phyloP scores from a whole-genome alignment of 2,113 vertebrate species.

The Cepphus grylle region DNA sequence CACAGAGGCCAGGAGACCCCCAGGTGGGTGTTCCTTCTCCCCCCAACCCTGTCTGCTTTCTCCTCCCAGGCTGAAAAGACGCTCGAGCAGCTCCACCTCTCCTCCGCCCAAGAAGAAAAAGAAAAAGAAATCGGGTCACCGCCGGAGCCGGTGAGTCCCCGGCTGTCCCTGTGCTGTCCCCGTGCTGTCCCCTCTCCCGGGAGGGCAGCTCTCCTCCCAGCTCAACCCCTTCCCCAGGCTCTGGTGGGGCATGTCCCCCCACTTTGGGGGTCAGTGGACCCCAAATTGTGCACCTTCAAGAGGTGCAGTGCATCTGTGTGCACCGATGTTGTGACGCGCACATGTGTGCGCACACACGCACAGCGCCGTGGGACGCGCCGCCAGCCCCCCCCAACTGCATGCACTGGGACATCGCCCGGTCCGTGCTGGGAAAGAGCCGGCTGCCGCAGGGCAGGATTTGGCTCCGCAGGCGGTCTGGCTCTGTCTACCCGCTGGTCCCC shows the following conservation, averaged over 20 bases:
- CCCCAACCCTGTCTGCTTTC: not conserved
- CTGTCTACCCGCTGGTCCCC: accelerated
- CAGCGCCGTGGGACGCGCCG: accelerated
- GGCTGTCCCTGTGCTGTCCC: not conserved
- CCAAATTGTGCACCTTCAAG: not conserved
- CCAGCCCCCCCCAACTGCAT: not conserved
- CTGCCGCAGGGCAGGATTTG: not conserved
- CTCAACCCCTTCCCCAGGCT: not conserved
- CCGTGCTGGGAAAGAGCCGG: not conserved
- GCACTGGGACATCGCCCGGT: not conserved
- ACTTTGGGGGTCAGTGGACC: not conserved
- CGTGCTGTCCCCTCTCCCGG: not conserved
- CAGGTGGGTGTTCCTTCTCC: not conserved
- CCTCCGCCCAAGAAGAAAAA: slow-evolving; percentile 96
- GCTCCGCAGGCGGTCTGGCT: not conserved
- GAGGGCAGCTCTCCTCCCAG: not conserved
- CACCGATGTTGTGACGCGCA: not conserved
- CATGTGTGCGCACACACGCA: accelerated
- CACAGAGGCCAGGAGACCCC: not conserved
- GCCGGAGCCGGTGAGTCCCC: slow-evolving; percentile 87
- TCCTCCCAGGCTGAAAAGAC: slow-evolving; percentile 65
- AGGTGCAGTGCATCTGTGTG: not conserved
- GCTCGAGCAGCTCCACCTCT: slow-evolving; percentile 91
- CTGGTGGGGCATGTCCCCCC: not conserved
- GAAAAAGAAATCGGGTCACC: slow-evolving; percentile 94